These are phyloP conservation scores for Argya squamiceps DNA, from an alignment of 2,797 vertebrate genomes.

Conservation along the genomic window DNA sequence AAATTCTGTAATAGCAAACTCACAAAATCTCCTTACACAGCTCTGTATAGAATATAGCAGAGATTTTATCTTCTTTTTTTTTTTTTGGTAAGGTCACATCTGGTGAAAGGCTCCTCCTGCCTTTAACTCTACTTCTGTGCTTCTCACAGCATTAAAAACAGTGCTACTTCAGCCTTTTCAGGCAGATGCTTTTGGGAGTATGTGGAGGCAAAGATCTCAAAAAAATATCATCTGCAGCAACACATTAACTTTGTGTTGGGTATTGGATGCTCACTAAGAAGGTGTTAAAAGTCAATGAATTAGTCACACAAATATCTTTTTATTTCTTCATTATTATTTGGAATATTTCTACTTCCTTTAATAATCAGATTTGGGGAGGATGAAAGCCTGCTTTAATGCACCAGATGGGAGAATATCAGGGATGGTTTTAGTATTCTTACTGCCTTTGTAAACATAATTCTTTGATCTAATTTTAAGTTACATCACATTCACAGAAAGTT, in stretches of 20 bases:
- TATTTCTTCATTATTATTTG: neutral
- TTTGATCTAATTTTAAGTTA: conserved; percentile 11
- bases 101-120: neutral
- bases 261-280: neutral
- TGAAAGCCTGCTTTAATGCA: neutral
- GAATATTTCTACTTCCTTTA: conserved; percentile 29
- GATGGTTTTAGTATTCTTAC: conserved; percentile 16
- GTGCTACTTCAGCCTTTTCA: neutral
- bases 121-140: neutral
- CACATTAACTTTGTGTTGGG: neutral
- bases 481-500: neutral
- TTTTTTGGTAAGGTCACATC: fast-evolving
- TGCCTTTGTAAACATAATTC: conserved; percentile 23
- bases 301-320: neutral
- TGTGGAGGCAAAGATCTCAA: neutral
- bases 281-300: neutral
- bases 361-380: conserved; percentile 31
- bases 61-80: neutral
- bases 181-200: neutral
- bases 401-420: conserved; percentile 31
- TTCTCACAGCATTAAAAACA: neutral
- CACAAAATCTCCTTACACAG: neutral
- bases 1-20: neutral
- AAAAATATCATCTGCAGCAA: neutral
- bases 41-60: neutral